Evolutionary conservation across 2,888 invertebrate species (phyloP), one percentile per base, ranked within the genome.

Genomic region (Cryptophagus acutangulus): DNA sequence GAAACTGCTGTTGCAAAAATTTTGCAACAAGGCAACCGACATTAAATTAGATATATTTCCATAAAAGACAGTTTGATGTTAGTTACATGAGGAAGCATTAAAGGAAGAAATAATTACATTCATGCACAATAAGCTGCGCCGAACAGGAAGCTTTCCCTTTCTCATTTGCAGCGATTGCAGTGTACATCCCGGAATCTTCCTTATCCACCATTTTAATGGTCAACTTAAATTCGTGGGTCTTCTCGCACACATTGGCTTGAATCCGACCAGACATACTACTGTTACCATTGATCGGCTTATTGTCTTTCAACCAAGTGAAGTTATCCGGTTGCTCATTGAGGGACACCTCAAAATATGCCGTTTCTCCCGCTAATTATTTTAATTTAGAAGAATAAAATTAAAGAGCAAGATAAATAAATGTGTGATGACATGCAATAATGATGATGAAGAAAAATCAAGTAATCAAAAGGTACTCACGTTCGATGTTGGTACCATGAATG

Each of bases 141-240:
- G 91, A 89, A 67, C 90, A 88, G 44, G 86, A 82, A 30, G 87
- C 75, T 56, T 84, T 85, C 45, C 92, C 90, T 41, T 81, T 78
- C 16, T 75, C 74, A 61, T 91, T 90, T 42, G 84, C 82, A 13
- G 93, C 93, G 48, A 88, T 80, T 31, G 91, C 90, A 0, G 90
- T 89, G 67, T 96, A 96, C 29, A 89, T 78, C 34, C 92, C 94
- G n/a, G 82, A 78, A 69, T 95, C 95, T 17, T 77, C 79, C 55
- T 84, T 73, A 15, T 70, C 65, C 57, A 85, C 85, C 65, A 89
- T 86, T 58, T 81, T 78, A 49, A 88, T 78, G 55, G 82, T 78
- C 52, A 95, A 72, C 40, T 79, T 82, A 66, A 84, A 84, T 39
- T 75, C 76, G 17, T 74, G 74, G 48, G 76, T 77, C 40, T 78